These are phyloP conservation scores for Vanessa atalanta DNA, from an alignment of 1,140 invertebrate genomes.

Conservation along the genomic window DNA sequence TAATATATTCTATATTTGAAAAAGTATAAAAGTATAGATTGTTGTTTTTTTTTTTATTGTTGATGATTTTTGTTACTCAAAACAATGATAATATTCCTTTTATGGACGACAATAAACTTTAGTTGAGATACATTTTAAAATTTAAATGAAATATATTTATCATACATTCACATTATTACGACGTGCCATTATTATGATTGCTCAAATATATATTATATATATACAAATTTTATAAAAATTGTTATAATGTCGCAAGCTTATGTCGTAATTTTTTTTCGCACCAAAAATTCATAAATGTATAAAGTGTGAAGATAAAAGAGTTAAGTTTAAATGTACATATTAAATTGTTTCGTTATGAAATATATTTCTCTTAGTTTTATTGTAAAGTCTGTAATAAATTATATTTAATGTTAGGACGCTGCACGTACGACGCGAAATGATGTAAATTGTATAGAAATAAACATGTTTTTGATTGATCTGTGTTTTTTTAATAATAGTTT, in stretches of 20 bases:
- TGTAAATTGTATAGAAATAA: constrained; percentile 79
- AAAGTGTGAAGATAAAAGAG: constrained; percentile 30
- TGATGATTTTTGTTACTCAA: background rate
- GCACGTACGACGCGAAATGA: constrained; percentile 59
- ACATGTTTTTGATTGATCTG: constrained; percentile 66
- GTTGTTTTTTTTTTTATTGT: background rate
- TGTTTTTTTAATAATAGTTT: constrained; percentile 31
- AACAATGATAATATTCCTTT: background rate
- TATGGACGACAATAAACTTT: background rate
- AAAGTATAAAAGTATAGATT: background rate
- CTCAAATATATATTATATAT: constrained; percentile 36
- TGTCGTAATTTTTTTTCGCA: constrained; percentile 31
- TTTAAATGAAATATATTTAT: constrained; percentile 4
- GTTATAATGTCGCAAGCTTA: constrained; percentile 14
- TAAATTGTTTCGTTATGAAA: constrained; percentile 45
- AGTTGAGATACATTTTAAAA: background rate
- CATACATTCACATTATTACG: constrained; percentile 15
- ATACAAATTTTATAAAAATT: constrained; percentile 20
- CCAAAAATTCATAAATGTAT: constrained; percentile 30
- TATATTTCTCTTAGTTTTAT: constrained; percentile 54
- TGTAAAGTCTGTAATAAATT: constrained; percentile 63
- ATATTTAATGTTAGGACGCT: constrained; percentile 56
- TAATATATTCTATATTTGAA: background rate
- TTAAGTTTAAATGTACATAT: constrained; percentile 54
- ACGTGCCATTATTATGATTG: constrained; percentile 41